phyloP scores from a whole-genome alignment of 2,113 vertebrate species.

The Amblyopsis rosae region DNA sequence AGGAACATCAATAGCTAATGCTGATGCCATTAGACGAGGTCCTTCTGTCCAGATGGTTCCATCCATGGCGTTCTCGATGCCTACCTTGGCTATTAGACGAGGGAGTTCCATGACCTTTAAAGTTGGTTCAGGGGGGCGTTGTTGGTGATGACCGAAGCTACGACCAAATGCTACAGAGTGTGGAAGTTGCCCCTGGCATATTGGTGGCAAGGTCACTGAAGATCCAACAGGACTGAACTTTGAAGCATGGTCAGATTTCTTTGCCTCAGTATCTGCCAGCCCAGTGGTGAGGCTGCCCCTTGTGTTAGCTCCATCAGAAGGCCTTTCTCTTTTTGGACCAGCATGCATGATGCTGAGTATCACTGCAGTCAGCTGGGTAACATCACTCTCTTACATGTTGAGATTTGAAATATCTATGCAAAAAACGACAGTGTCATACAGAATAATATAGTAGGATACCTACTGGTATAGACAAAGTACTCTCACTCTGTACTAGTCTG shows the following conservation, averaged over 20 bases:
- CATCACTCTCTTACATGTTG: not conserved
- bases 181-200: not conserved
- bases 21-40: slow-evolving; percentile 40
- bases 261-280: slow-evolving; percentile 2
- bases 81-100: slow-evolving; percentile 37
- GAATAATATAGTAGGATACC: too few species aligned
- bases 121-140: slow-evolving; percentile 1
- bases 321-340: not conserved
- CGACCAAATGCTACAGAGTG: slow-evolving; percentile 23
- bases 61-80: slow-evolving; percentile 13
- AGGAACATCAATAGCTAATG: slow-evolving; percentile 42
- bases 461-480: too few species aligned
- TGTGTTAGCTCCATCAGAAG: not conserved
- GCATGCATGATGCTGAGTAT: slow-evolving; percentile 40
- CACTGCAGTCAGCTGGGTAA: slow-evolving; percentile 24
- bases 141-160: not conserved
- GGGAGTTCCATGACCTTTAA: slow-evolving; percentile 50
- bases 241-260: slow-evolving; percentile 15
- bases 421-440: not conserved
- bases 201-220: slow-evolving; percentile 29
- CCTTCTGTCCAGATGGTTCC: slow-evolving; percentile 52
- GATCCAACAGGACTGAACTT: not conserved
- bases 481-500: too few species aligned
- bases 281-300: not conserved
- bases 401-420: not conserved